Evolutionary conservation across 2,113 vertebrate species (phyloP).

Genomic region (Aplodontia rufa): DNA sequence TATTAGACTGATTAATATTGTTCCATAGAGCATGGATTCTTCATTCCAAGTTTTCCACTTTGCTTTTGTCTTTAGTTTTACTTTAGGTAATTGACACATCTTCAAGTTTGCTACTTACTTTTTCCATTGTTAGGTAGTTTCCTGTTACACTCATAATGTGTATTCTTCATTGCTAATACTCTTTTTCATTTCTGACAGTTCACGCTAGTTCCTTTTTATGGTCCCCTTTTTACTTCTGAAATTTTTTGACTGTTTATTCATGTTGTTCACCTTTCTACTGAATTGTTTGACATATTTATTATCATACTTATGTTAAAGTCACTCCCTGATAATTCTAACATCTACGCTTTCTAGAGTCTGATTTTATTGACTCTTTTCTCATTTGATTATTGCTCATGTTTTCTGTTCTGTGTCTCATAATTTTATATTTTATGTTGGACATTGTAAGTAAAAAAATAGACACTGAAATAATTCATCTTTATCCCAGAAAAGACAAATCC

Average conservation of each 20-base stretch:
- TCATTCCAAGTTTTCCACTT: not conserved
- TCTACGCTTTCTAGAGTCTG: not conserved
- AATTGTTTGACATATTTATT: not conserved
- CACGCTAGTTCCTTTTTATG: not conserved
- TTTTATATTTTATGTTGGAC: not conserved
- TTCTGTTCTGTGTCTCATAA: not conserved
- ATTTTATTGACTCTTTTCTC: not conserved
- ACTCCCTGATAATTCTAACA: not conserved
- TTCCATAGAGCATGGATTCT: not conserved
- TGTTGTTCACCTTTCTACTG: not conserved
- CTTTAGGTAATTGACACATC: not conserved
- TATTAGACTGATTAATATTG: not conserved
- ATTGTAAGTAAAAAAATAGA: not conserved
- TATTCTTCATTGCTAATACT: not conserved
- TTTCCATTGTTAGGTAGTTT: not conserved
- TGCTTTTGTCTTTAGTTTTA: not conserved
- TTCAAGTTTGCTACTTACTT: not conserved
- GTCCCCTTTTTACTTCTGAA: not conserved
- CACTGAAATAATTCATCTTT: slow-evolving; percentile 1
- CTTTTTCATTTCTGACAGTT: not conserved
- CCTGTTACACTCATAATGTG: not conserved
- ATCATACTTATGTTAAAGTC: not conserved
- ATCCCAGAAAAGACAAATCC: not conserved
- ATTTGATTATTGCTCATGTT: not conserved
- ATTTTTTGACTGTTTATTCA: not conserved